A percentile compares a stretch with the other conserved stretches of the same genome.
Conservation (phyloP, 1,140 invertebrate genomes). For the Protaetia brevitarsis region DNA sequence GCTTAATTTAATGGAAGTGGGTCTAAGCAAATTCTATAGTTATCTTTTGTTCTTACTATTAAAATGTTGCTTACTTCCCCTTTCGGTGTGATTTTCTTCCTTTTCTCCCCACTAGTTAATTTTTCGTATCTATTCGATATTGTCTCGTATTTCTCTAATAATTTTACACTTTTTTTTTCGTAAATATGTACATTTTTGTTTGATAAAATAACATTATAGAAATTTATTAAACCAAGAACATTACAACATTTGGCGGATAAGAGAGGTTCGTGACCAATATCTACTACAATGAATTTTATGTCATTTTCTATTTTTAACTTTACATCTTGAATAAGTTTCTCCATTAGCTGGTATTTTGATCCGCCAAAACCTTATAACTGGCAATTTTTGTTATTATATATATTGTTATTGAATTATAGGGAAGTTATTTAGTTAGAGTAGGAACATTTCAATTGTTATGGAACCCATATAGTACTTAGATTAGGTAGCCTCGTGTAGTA, state of each 20-base stretch:
- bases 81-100: slow-evolving; percentile 46
- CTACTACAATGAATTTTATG: not conserved
- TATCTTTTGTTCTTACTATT: slow-evolving; percentile 48
- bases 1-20: too few species aligned
- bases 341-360: not conserved
- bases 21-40: slow-evolving; percentile 51
- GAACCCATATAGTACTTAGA: too few species aligned
- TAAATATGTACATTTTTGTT: not conserved
- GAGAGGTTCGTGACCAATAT: not conserved
- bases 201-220: not conserved
- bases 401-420: not conserved
- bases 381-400: not conserved
- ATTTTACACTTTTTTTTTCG: not conserved
- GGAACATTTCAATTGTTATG: too few species aligned
- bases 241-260: not conserved
- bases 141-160: slow-evolving; percentile 20
- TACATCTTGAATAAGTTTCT: not conserved
- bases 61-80: slow-evolving; percentile 50
- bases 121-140: slow-evolving; percentile 23
- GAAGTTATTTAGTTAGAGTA: too few species aligned
- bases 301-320: not conserved
- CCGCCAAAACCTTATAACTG: not conserved
- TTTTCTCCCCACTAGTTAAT: slow-evolving; percentile 8
- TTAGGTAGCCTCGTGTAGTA: not conserved
- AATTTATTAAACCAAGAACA: not conserved